Percentiles rank a stretch among this genome's conserved stretches.
phyloP scores from a whole-genome alignment of 2,888 invertebrate species.

The Parnassius orleans region DNA sequence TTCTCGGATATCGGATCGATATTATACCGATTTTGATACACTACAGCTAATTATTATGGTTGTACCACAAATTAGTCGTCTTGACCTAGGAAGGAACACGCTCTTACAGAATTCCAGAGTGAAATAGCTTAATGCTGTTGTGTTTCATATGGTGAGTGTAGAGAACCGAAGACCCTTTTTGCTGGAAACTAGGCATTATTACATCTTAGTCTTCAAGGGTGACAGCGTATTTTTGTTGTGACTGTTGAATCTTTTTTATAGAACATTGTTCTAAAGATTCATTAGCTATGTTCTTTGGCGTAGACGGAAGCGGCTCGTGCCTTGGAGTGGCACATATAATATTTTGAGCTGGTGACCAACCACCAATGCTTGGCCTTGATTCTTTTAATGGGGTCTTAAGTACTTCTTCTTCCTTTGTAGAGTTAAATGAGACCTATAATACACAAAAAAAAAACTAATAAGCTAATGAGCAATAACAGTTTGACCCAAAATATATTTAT shows the following conservation, averaged over 20 bases:
- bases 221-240: slow-evolving; percentile 68
- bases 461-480: neutral
- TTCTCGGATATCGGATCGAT: no score
- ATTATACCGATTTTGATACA: no score
- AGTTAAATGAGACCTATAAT: slow-evolving; percentile 62
- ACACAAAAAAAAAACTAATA: neutral
- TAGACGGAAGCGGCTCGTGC: slow-evolving; percentile 54
- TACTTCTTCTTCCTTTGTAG: slow-evolving; percentile 44
- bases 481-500: no score
- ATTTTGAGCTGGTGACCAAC: slow-evolving; percentile 70
- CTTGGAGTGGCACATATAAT: slow-evolving; percentile 64
- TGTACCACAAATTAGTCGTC: no score
- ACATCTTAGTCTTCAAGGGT: no score
- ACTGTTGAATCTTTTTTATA: slow-evolving; percentile 61
- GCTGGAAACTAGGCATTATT: no score
- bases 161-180: no score
- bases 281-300: slow-evolving; percentile 61
- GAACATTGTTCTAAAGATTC: slow-evolving; percentile 66
- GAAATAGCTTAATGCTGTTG: no score
- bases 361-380: slow-evolving; percentile 53
- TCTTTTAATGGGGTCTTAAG: slow-evolving; percentile 32
- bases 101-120: no score
- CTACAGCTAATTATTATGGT: no score
- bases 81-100: no score
- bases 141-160: no score